Evolutionary conservation across 1,140 invertebrate genomes (phyloP).

Genomic region (Ceratitis capitata): DNA sequence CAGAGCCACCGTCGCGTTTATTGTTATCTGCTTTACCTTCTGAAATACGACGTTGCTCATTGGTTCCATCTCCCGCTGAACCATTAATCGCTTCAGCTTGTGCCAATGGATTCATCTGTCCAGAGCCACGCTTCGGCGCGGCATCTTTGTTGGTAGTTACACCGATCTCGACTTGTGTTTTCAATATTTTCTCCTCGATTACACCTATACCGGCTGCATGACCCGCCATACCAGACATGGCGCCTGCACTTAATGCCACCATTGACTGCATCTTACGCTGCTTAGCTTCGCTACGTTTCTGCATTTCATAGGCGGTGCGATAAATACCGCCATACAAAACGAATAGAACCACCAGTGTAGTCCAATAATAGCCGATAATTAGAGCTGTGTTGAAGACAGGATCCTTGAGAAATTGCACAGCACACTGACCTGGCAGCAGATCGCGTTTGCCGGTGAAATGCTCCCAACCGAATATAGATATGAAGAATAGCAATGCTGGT

Average conservation of each 20-base stretch:
- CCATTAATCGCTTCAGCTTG: conserved; percentile 46
- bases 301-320: conserved; percentile 97
- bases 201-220: conserved; percentile 85
- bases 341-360: conserved; percentile 91
- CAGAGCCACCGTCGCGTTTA: conserved; percentile 67
- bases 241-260: conserved; percentile 87
- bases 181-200: conserved; percentile 74
- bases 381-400: conserved; percentile 97
- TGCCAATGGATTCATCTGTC: conserved; percentile 57
- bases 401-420: conserved; percentile 98
- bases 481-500: conserved; percentile 95
- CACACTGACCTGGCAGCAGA: conserved; percentile 87
- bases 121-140: conserved; percentile 53
- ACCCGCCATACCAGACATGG: conserved; percentile 89
- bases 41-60: conserved; percentile 53
- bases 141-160: conserved; percentile 39
- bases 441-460: conserved; percentile 94
- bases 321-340: conserved; percentile 98
- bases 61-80: background rate
- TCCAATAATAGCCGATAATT: conserved; percentile 98
- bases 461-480: conserved; percentile 99
- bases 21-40: conserved; percentile 64
- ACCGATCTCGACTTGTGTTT: conserved; percentile 66
- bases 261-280: conserved; percentile 94
- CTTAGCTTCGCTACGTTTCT: conserved; percentile 95